These are phyloP conservation scores for Eclectus roratus DNA, from an alignment of 2,113 vertebrate genomes.

Conservation along the genomic window DNA sequence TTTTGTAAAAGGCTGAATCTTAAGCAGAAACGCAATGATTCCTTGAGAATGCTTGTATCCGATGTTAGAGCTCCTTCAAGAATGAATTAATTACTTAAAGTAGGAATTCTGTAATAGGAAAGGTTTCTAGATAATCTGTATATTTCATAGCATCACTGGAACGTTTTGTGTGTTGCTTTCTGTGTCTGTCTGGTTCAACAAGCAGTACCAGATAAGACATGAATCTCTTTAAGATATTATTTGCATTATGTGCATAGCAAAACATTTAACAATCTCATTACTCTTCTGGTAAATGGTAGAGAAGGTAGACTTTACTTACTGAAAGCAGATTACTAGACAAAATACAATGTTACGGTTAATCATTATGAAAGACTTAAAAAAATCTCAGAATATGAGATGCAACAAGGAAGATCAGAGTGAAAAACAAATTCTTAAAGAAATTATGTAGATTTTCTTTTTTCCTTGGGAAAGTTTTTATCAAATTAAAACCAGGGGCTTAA, in stretches of 20 bases:
- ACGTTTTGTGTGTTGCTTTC: constrained; percentile 41
- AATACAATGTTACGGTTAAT: constrained; percentile 4
- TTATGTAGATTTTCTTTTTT: constrained; percentile 19
- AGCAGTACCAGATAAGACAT: constrained; percentile 23
- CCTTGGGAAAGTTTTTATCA: constrained; percentile 69
- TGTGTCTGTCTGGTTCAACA: constrained; percentile 17
- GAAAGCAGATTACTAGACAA: constrained; percentile 55
- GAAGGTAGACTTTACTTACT: background rate
- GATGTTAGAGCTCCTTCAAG: constrained; percentile 44
- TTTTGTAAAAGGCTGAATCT: constrained; percentile 2
- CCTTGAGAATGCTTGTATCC: constrained; percentile 38
- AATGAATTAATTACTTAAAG: constrained; percentile 60
- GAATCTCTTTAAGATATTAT: background rate
- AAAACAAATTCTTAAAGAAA: constrained; percentile 17
- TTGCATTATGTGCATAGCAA: constrained; percentile 12
- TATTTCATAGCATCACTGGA: constrained; percentile 40
- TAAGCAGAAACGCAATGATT: constrained; percentile 42
- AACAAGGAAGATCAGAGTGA: background rate
- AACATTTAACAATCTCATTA: constrained; percentile 18
- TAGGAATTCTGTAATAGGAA: constrained; percentile 50
- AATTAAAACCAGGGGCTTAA: constrained; percentile 64
- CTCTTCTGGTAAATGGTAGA: background rate
- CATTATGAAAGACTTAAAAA: background rate
- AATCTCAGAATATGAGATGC: background rate
- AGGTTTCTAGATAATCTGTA: constrained; percentile 42